A percentile compares a stretch with the other conserved stretches of the same genome.
phyloP scores from a whole-genome alignment of 2,888 invertebrate species.

The Cataglyphis albicans region DNA sequence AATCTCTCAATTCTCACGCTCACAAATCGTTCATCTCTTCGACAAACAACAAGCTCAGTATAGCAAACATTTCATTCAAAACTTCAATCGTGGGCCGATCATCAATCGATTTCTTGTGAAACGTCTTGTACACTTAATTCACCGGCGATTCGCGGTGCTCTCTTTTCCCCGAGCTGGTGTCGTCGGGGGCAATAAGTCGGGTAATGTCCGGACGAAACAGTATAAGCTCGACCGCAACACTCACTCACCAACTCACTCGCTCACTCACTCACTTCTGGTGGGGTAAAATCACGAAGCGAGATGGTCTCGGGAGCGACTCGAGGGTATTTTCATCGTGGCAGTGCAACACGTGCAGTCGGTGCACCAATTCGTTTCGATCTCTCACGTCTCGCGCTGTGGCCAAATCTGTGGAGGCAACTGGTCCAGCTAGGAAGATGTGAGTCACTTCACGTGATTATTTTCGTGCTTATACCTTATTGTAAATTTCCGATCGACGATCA shows the following conservation, averaged over 20 bases:
- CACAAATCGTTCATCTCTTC: conserved; percentile 10
- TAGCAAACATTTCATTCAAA: not conserved
- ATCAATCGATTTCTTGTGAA: conserved; percentile 17
- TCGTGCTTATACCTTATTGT: not conserved
- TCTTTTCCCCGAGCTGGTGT: conserved; percentile 41
- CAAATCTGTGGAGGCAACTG: conserved; percentile 31
- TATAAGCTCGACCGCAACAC: conserved; percentile 13
- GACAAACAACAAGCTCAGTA: not conserved
- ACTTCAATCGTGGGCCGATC: not conserved
- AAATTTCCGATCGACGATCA: not conserved
- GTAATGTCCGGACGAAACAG: conserved; percentile 43
- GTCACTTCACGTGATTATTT: not conserved
- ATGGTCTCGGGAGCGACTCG: conserved; percentile 78
- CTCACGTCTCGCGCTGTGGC: conserved; percentile 39
- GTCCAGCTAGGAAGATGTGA: conserved; percentile 13
- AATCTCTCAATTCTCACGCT: conserved; percentile 26
- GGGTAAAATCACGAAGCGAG: conserved; percentile 77
- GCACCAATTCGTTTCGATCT: conserved; percentile 65
- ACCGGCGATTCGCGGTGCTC: conserved; percentile 33
- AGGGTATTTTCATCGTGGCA: conserved; percentile 84
- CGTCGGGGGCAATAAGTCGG: conserved; percentile 39
- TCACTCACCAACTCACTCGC: conserved; percentile 17
- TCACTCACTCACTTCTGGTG: conserved; percentile 74
- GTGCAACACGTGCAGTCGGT: conserved; percentile 82
- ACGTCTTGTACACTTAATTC: conserved; percentile 48